Evolutionary conservation across 2,113 vertebrate genomes (phyloP).

Genomic region (Amphiprion ocellaris): DNA sequence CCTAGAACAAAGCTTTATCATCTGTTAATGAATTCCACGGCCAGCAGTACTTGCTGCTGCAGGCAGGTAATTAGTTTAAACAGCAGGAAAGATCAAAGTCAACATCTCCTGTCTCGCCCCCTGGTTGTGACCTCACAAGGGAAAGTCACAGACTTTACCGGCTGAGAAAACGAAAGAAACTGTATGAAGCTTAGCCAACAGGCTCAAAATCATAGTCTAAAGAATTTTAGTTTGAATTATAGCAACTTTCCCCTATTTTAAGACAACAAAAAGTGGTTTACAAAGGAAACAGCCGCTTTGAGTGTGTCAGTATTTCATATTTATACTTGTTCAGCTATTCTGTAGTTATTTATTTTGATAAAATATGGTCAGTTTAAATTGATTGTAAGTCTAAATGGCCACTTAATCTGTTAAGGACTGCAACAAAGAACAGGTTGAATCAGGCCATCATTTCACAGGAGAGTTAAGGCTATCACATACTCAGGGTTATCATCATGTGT

Average conservation of each 20-base stretch:
- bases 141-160: constrained; percentile 67
- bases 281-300: neutral
- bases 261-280: constrained; percentile 7
- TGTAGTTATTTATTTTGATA: constrained; percentile 9
- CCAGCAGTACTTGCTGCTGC: constrained; percentile 54
- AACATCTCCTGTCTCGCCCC: constrained; percentile 59
- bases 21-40: constrained; percentile 73
- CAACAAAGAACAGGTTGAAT: constrained; percentile 19
- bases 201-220: constrained; percentile 7
- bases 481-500: constrained; percentile 35
- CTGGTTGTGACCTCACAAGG: constrained; percentile 69
- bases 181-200: constrained; percentile 43
- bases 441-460: constrained; percentile 36
- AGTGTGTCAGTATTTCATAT: neutral
- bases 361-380: neutral
- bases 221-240: constrained; percentile 11
- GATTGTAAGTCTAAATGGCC: neutral
- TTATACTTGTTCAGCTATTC: neutral
- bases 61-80: constrained; percentile 80
- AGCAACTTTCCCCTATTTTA: neutral
- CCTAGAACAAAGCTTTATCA: constrained; percentile 72
- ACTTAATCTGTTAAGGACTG: constrained; percentile 21
- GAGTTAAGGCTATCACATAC: constrained; percentile 35
- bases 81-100: constrained; percentile 79
- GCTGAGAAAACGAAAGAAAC: constrained; percentile 36